Evolutionary conservation across 2,113 vertebrate genomes (phyloP), one percentile per base, ranked within the genome.

Genomic region (Camarhynchus parvulus): DNA sequence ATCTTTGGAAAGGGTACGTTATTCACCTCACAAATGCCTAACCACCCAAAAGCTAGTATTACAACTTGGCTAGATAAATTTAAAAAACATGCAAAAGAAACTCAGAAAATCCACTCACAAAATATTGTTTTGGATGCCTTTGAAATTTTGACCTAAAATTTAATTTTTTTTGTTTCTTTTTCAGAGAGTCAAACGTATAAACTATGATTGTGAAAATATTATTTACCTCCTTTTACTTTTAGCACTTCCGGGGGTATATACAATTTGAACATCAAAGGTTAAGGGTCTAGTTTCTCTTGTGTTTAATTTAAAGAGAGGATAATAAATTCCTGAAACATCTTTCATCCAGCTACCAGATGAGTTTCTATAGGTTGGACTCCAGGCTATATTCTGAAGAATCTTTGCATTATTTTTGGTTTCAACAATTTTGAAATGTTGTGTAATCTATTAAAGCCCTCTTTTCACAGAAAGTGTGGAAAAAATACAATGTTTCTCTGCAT

Each of bases 61-160:
- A 7, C 8, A 84, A 28, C 6, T 59, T 37, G 21, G 4, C 7
- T 68, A 63, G 4, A 69, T 46, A 69, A 30, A 35, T 80, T 66
- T 20, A 8, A 69, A 85, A 90, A 82, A 7, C 4, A n/a, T 59
- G 1, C 5, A 42, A 84, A 11, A 17, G 50, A 59, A 41, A 8
- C 15, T 1, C 22, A 2, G 2, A 79, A 75, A 69, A 17, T 56
- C 9, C 2, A 5, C 3, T 4, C 15, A 24, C 13, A 35, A 15
- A 67, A 75, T 72, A 39, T 39, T 77, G 15, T 70, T 87, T 78
- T 27, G 5, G 18, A 33, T 59, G 4, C 44, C 18, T 61, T 66
- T 15, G 50, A 91, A 64, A 39, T 59, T 16, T 22, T 68, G 4
- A 89, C 12, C 13, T 62, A 27, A 72, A 24, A 35, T 44, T 50